These are phyloP conservation scores for Chrysomallon squamiferum DNA, from an alignment of 1,140 invertebrate species.

Conservation along the genomic window DNA sequence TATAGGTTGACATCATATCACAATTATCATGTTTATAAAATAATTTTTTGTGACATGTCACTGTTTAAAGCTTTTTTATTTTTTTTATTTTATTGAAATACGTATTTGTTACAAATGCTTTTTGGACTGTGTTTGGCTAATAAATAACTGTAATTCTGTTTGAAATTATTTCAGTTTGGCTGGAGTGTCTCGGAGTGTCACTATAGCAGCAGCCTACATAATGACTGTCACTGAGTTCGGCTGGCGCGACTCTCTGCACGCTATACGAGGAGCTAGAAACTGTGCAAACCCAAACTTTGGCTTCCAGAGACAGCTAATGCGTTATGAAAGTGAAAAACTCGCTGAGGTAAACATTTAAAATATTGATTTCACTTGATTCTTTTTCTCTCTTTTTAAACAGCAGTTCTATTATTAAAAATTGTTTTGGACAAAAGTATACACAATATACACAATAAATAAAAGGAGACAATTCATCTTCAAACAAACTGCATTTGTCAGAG, in stretches of 20 bases:
- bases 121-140: too few species aligned
- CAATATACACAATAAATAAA: neutral
- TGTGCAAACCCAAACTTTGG: conserved; percentile 95
- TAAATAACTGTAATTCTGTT: too few species aligned
- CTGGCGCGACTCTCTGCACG: conserved; percentile 92
- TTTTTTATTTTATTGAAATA: too few species aligned
- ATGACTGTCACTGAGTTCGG: conserved; percentile 91
- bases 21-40: too few species aligned
- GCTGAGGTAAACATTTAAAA: conserved; percentile 71
- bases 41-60: too few species aligned
- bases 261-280: conserved; percentile 83
- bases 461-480: neutral
- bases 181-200: conserved; percentile 95
- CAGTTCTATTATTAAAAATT: neutral
- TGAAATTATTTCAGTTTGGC: conserved; percentile 80
- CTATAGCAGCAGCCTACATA: conserved; percentile 91
- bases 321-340: conserved; percentile 85
- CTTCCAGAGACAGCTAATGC: conserved; percentile 91
- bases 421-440: neutral
- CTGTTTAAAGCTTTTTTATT: too few species aligned
- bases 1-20: too few species aligned
- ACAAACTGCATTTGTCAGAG: neutral
- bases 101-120: too few species aligned
- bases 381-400: neutral
- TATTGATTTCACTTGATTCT: neutral